Conservation (phyloP, 2,888 invertebrate species). For the Syritta pipiens region DNA sequence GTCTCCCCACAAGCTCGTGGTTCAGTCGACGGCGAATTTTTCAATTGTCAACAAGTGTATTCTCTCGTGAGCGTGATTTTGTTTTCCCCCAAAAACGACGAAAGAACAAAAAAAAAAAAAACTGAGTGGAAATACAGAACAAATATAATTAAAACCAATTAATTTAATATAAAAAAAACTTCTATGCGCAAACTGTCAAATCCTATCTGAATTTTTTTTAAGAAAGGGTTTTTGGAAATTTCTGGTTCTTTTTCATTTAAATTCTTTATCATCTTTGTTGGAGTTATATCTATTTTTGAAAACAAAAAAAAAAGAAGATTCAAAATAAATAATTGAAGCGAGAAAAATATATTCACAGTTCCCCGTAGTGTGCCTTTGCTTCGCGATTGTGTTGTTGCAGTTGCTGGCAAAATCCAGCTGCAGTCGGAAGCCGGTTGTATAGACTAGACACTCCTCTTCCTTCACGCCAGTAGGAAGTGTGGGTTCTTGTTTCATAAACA, state of each 20-base stretch:
- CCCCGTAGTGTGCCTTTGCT: neutral
- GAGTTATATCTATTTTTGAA: constrained; percentile 41
- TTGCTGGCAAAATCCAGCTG: neutral
- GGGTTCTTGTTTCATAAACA: too few relatives aligned
- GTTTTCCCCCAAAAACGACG: neutral
- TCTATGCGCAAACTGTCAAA: too few relatives aligned
- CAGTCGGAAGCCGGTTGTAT: constrained; percentile 16
- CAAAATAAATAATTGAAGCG: constrained; percentile 5
- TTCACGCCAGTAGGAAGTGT: too few relatives aligned
- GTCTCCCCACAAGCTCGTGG: constrained; percentile 18
- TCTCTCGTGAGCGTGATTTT: neutral
- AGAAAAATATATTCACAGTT: constrained; percentile 16
- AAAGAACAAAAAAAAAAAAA: constrained; percentile 3
- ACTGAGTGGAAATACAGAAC: neutral
- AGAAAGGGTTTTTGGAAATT: too few relatives aligned
- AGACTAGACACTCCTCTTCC: too few relatives aligned
- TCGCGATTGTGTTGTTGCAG: constrained; percentile 2
- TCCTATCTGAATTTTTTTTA: too few relatives aligned
- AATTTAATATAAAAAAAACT: neutral
- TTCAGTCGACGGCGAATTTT: constrained; percentile 66
- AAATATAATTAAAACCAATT: neutral
- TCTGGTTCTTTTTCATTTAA: too few relatives aligned
- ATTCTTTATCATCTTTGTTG: constrained; percentile 11
- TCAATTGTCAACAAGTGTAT: constrained; percentile 64
- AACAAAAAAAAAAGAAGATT: constrained; percentile 14